A percentile compares a stretch with the other conserved stretches of the same genome.
phyloP scores from a whole-genome alignment of 2,113 vertebrate genomes.

The Cettia cetti region DNA sequence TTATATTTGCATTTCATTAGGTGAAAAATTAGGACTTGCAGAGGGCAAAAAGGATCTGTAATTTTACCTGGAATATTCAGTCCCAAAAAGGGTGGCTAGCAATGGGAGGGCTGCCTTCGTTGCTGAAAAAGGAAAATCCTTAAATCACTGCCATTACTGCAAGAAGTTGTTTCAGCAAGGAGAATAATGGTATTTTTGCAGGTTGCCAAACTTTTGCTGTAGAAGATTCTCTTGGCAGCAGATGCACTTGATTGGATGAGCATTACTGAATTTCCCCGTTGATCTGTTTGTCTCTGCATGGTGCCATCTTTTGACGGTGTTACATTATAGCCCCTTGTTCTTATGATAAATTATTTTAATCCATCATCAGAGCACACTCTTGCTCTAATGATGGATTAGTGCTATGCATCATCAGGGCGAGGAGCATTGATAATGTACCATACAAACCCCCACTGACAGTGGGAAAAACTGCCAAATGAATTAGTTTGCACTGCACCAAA shows the following conservation, averaged over 20 bases:
- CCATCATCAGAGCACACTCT: conserved; percentile 48
- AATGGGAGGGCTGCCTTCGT: not conserved
- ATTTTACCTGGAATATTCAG: not conserved
- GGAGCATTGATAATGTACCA: conserved; percentile 39
- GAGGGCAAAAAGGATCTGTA: not conserved
- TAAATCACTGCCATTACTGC: not conserved
- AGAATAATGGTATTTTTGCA: conserved; percentile 56
- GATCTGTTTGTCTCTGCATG: conserved; percentile 57
- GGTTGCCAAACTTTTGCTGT: conserved; percentile 64
- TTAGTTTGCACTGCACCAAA: conserved; percentile 21
- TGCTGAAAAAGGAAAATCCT: not conserved
- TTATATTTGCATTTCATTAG: conserved; percentile 28
- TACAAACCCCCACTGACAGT: conserved; percentile 11
- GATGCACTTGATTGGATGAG: conserved; percentile 33
- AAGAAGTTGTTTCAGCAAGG: conserved; percentile 20
- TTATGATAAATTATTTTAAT: conserved; percentile 70
- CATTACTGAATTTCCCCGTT: conserved; percentile 59
- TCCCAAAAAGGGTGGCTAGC: not conserved
- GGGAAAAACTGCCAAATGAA: conserved; percentile 35
- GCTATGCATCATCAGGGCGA: conserved; percentile 41
- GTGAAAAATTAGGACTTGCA: not conserved
- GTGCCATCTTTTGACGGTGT: conserved; percentile 60
- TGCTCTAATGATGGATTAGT: conserved; percentile 53
- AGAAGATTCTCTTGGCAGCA: conserved; percentile 57
- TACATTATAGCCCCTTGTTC: conserved; percentile 64